Evolutionary conservation across 2,888 invertebrate genomes (phyloP).

Genomic region (Eueremaeus valkanovi): DNA sequence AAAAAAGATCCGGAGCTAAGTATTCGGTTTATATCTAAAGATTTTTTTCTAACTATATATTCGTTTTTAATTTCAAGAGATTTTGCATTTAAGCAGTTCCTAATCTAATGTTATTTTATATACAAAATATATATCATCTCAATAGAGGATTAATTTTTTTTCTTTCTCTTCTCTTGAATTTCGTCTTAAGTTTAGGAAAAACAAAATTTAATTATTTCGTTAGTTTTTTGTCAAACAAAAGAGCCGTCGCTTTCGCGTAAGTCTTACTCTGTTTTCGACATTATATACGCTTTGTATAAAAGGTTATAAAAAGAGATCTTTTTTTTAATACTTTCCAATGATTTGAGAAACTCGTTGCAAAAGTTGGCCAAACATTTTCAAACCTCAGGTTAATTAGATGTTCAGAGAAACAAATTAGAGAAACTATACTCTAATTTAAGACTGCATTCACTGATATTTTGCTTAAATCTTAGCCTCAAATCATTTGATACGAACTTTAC

Average conservation of each 20-base stretch:
- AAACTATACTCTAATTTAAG: conserved; percentile 1
- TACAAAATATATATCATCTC: background rate
- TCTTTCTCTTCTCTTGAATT: background rate
- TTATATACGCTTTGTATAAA: background rate
- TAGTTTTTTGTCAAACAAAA: background rate
- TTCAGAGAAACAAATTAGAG: conserved; percentile 6
- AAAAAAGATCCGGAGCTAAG: background rate
- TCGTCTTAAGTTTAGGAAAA: background rate
- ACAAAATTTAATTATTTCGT: background rate
- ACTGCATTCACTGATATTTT: background rate
- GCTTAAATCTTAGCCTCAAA: background rate
- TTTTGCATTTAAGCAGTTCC: background rate
- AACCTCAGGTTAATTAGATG: conserved; percentile 20
- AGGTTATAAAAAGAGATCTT: background rate
- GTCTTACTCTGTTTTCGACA: no score
- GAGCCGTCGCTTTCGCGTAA: no score
- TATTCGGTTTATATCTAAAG: background rate
- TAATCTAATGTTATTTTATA: conserved; percentile 1
- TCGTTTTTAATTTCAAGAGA: background rate
- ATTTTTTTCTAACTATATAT: background rate
- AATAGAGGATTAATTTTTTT: background rate
- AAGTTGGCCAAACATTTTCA: background rate
- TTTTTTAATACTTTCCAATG: background rate
- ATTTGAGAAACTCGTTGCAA: background rate
- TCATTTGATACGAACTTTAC: no score